Base-by-base conservation (phyloP, 2,888 invertebrate species). In the Oscheius myriophilus region DNA sequence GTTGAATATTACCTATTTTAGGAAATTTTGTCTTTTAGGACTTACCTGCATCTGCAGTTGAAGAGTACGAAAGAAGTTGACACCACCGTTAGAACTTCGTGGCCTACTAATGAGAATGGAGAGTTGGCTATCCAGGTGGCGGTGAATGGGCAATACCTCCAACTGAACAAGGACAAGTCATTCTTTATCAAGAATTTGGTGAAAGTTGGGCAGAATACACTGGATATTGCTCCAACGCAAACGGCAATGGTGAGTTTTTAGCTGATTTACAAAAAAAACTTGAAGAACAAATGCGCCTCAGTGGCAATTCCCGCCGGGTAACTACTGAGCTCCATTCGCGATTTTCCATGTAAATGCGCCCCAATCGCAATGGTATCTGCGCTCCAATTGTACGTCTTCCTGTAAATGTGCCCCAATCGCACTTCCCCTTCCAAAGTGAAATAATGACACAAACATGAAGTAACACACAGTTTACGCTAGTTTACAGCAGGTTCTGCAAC, bases 191-290 rank as follows among this genome's bases (percentile, higher is more conserved):
- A 65, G 25, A 1, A 21, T 2, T 45, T 65, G 9, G 39, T 65
- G 33, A 42, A 45, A 11, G 16, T 42, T n/a, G 65, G 65, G 43
- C 45, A 55, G 21, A 65, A 65, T 25, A 65, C 43, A 21, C 21
- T 67, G 33, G 61, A 67, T 18, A 52, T 67, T 43, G 21, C 42
- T 4, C 12, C 41, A 14, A 52, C 42, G 3, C 53, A 26, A 61
- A 18, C 43, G 14, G 52, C 52, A 26, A 51, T 21, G 18, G 67
- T 67, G n/a, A 67, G 67, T 67, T 41, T 54, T 45, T 54, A n/a
- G 25, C 6, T n/a, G 18, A 7, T 4, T 52, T 46, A n/a, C 18
- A n/a, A 3, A 6, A n/a, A n/a, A 16, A 46, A 12, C 16, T n/a
- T 46, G 46, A n/a, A 18, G 26, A 18, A 3, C 55, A 26, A 26